Percentiles rank a stretch among this genome's conserved stretches.
Conservation (phyloP, 2,113 vertebrate species). For the Ellobius talpinus region DNA sequence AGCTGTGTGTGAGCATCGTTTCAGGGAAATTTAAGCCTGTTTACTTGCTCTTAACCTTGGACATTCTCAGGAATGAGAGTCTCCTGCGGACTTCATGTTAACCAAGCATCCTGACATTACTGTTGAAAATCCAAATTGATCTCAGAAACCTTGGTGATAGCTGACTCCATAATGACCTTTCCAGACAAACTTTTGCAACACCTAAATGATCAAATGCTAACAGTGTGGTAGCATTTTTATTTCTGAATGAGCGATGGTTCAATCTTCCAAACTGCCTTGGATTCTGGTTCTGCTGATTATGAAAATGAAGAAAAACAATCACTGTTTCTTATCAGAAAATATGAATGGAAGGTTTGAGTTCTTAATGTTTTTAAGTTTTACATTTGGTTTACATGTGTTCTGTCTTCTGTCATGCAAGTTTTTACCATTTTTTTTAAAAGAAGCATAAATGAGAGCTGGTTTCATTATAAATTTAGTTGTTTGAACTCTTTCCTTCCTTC, state of each 20-base stretch:
- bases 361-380: neutral
- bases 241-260: neutral
- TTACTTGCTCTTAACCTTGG: conserved; percentile 13
- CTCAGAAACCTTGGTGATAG: conserved; percentile 32
- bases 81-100: conserved; percentile 33
- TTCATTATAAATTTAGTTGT: neutral
- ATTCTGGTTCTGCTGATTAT: conserved; percentile 45
- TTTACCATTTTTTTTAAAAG: neutral
- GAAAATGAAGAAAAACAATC: neutral
- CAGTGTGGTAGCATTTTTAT: neutral
- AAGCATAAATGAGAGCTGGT: neutral
- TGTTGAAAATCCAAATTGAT: conserved; percentile 47
- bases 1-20: conserved; percentile 32
- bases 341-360: conserved; percentile 30
- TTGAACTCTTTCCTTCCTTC: neutral
- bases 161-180: conserved; percentile 14
- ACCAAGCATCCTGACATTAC: conserved; percentile 30
- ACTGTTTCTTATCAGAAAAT: conserved; percentile 32
- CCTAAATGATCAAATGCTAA: neutral
- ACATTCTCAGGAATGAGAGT: conserved; percentile 48
- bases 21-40: conserved; percentile 47
- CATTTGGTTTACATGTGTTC: conserved; percentile 3
- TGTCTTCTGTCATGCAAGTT: neutral
- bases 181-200: neutral
- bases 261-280: conserved; percentile 16